Evolutionary conservation across 2,797 vertebrate species (phyloP).

Genomic region (Sphenodon punctatus): DNA sequence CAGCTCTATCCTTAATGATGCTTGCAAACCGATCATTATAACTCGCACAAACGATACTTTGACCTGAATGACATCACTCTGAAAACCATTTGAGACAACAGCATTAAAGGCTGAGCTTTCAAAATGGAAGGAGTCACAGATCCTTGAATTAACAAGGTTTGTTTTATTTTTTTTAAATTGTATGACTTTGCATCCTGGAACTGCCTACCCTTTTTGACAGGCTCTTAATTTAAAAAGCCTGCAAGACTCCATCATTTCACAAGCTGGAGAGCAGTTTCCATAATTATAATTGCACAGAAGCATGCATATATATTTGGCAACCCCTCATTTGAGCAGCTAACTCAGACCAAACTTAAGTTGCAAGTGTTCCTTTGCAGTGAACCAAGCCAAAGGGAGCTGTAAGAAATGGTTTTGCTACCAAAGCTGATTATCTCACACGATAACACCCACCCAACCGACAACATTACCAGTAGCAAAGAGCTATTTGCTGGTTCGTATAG

Average conservation of each 20-base stretch:
- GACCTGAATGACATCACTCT: constrained; percentile 4
- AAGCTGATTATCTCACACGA: constrained; percentile 70
- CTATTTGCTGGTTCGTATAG: constrained; percentile 67
- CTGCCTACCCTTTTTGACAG: constrained; percentile 35
- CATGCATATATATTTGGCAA: constrained; percentile 66
- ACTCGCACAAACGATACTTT: constrained; percentile 26
- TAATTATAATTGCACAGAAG: constrained; percentile 71
- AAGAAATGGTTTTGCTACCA: constrained; percentile 62
- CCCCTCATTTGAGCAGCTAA: constrained; percentile 28
- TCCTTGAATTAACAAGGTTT: constrained; percentile 1
- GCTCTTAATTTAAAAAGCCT: constrained; percentile 52
- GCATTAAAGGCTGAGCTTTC: neutral
- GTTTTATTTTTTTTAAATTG: constrained; percentile 18
- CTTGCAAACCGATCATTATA: constrained; percentile 18
- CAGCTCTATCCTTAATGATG: neutral
- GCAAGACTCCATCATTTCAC: constrained; percentile 45
- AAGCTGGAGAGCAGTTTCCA: constrained; percentile 59
- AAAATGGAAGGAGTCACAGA: neutral
- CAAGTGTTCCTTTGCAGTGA: constrained; percentile 52
- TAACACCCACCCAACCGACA: constrained; percentile 60
- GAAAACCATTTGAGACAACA: neutral
- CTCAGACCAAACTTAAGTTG: constrained; percentile 59
- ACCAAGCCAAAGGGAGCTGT: constrained; percentile 47
- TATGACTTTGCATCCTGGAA: constrained; percentile 5
- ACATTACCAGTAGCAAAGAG: constrained; percentile 58